Base-by-base conservation (phyloP, 1,140 invertebrate species). In the Triops cancriformis region DNA sequence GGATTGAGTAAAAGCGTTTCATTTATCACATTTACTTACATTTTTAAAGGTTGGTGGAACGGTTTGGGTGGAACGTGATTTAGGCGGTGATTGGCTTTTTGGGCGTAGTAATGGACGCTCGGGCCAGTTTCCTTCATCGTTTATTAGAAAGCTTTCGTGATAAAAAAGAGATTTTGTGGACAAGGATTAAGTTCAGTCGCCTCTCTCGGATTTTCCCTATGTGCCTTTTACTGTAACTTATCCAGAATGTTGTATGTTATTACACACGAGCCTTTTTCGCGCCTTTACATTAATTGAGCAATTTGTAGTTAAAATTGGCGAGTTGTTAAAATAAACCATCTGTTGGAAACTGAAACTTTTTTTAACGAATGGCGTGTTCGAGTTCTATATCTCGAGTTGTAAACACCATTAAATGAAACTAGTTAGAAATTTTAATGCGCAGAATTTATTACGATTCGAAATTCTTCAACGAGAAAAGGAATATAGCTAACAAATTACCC, bases 121-220 rank as follows among this genome's bases (percentile, higher is more conserved):
- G 14, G 77, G 77, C 27, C 77, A 78, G 41, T 78, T 78, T 26
- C 77, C 77, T 14, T 73, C 73, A 27, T 78, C 77, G 26, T 78
- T 78, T 73, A 72, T 78, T 18, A 42, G 18, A 9, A 27, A 72
- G 26, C 23, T 72, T 31, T 77, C 43, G 9, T 77, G 64, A 77
- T 73, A n/a, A 26, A 74, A 64, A 23, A 11, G 2, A 51, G 64
- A 51, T 26, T 26, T 26, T 10, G 6, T 6, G 64, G 18, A 18
- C 26, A 31, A 43, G 43, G 26, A 43, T 76, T 10, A 14, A 26
- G 42, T 31, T 28, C 28, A 26, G 31, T 37, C 7, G 31, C 31
- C 7, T 37, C 31, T 37, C 2, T 37, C 7, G 31, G 31, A 37
- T 76, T n/a, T 76, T 45, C 41, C 72, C 23, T 11, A 28, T 31